These are phyloP conservation scores for Rhagonycha lutea DNA, from an alignment of 2,888 invertebrate genomes.

Conservation along the genomic window DNA sequence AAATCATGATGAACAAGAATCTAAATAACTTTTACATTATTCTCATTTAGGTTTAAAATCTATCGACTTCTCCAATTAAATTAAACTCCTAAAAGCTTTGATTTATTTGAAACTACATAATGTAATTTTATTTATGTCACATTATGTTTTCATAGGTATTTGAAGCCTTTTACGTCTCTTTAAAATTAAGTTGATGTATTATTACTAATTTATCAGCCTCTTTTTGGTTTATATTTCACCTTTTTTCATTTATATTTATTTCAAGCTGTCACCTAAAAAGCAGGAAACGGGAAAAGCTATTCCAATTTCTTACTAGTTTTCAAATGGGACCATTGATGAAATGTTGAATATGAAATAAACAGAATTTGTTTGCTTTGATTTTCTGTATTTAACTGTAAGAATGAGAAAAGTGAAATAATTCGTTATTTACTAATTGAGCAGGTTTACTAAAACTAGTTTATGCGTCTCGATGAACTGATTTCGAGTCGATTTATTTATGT, in stretches of 20 bases:
- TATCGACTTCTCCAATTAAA: not conserved
- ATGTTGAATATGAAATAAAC: not conserved
- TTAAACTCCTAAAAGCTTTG: not conserved
- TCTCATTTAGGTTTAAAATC: not conserved
- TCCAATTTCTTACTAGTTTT: not conserved
- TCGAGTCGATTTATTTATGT: too few species aligned
- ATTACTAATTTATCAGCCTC: not conserved
- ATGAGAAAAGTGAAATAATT: too few species aligned
- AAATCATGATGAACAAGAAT: not conserved
- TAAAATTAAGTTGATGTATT: not conserved
- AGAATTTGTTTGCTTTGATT: not conserved
- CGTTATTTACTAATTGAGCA: too few species aligned
- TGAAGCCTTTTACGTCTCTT: not conserved
- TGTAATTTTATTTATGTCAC: not conserved
- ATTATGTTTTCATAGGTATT: not conserved
- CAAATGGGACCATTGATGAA: not conserved
- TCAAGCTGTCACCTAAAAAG: not conserved
- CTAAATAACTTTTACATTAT: conserved; percentile 1
- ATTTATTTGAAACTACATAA: not conserved
- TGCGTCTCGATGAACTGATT: too few species aligned
- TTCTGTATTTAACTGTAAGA: not conserved
- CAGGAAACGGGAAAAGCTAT: not conserved
- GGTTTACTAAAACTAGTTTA: too few species aligned
- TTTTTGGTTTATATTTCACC: not conserved
- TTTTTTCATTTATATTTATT: not conserved